Evolutionary conservation across 2,797 vertebrate species (phyloP).

Genomic region (Taeniopygia guttata): DNA sequence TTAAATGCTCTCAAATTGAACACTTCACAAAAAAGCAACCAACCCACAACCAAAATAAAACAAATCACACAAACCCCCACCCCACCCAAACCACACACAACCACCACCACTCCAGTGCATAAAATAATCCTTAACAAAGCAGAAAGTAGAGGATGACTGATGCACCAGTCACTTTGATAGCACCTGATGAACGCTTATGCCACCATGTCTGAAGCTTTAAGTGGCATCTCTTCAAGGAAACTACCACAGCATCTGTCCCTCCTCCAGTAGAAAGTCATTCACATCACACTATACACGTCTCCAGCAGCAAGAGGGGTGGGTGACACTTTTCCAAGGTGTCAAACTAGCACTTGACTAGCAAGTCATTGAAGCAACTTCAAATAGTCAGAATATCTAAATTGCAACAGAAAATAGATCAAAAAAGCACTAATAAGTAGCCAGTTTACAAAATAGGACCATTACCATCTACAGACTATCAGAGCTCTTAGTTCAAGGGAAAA

Average conservation of each 20-base stretch:
- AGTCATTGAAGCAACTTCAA: not conserved
- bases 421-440: not conserved
- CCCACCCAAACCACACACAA: rapidly evolving
- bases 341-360: not conserved
- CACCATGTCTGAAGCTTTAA: not conserved
- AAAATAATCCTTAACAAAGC: not conserved
- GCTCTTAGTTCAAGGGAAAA: not conserved
- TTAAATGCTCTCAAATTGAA: not conserved
- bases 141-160: not conserved
- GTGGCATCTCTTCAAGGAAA: not conserved
- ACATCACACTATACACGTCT: rapidly evolving
- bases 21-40: not conserved
- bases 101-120: not conserved
- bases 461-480: not conserved
- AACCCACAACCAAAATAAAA: not conserved
- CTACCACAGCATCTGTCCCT: not conserved
- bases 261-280: not conserved
- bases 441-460: not conserved
- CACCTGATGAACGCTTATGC: not conserved
- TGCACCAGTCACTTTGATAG: not conserved
- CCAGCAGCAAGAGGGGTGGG: not conserved
- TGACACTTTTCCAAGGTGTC: not conserved
- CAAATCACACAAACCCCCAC: not conserved
- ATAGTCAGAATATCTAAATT: not conserved
- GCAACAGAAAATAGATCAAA: not conserved